Evolutionary conservation across 2,797 vertebrate species (phyloP).

Genomic region (Salmo trutta): DNA sequence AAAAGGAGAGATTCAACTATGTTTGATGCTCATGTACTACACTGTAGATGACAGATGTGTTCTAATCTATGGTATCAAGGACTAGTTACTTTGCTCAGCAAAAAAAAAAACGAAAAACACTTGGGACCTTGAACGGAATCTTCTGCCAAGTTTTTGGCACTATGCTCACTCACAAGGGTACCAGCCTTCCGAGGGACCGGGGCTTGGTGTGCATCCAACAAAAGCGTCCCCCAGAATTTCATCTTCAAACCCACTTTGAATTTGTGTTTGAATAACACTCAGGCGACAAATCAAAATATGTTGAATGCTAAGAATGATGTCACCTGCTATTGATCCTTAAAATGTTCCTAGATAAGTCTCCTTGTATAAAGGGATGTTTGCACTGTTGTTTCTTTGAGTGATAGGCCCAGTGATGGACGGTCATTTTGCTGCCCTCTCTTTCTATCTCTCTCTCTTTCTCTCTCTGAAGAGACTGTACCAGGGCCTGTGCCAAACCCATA

Average conservation of each 20-base stretch:
- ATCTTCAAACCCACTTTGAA: slow-evolving; percentile 62
- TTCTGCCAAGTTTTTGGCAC: slow-evolving; percentile 55
- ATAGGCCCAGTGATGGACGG: slow-evolving; percentile 59
- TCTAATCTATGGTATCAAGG: background rate
- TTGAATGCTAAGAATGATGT: slow-evolving; percentile 67
- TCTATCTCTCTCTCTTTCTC: slow-evolving; percentile 56
- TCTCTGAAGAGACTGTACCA: slow-evolving; percentile 51
- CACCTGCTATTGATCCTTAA: slow-evolving; percentile 66
- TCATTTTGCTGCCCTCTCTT: slow-evolving; percentile 26
- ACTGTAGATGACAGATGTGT: background rate
- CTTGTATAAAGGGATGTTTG: slow-evolving; percentile 57
- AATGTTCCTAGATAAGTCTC: slow-evolving; percentile 63
- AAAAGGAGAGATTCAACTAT: background rate
- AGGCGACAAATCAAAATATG: slow-evolving; percentile 73
- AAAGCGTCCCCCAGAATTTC: slow-evolving; percentile 74
- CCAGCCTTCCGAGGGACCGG: slow-evolving; percentile 66
- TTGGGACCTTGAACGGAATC: slow-evolving; percentile 41
- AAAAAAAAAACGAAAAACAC: slow-evolving; percentile 40
- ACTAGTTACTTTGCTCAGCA: background rate
- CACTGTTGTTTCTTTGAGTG: background rate
- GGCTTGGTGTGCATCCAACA: slow-evolving; percentile 74
- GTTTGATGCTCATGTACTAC: background rate
- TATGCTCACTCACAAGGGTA: slow-evolving; percentile 56
- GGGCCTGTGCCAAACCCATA: slow-evolving; percentile 68
- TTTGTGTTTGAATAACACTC: slow-evolving; percentile 75